Evolutionary conservation across 2,797 vertebrate species (phyloP), one percentile per base, ranked within the genome.

Genomic region (Platalea minor): DNA sequence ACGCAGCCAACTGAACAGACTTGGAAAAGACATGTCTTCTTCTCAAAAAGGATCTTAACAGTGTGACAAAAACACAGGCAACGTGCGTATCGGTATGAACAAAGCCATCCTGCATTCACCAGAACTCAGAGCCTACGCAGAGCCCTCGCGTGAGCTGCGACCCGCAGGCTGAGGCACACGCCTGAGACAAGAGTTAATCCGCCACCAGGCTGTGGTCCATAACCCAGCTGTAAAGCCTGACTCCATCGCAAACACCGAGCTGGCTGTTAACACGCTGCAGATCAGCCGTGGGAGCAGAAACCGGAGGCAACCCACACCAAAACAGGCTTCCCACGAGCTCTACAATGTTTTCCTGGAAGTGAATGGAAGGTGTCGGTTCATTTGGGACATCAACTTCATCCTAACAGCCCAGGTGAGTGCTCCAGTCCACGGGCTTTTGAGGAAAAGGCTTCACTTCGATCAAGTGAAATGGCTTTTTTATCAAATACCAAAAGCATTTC

Each of bases 21-120:
- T 18, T 15, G 48, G 59, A 39, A 51, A 43, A 69, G 26, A 70
- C 73, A 3, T 3, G 16, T 4, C 2, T 12, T 39, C 45, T 64
- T 60, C 43, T 45, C 67, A 26, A 24, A 54, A 35, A 69, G 7
- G 28, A 18, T 28, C 37, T 28, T 18, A 43, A 17, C 16, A 31
- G 28, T 1, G 21, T 24, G 25, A 23, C 61, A 88, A 51, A 24
- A 54, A 13, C 3, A 12, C n/a, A 68, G 37, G 28, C 13, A 56
- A 23, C 0, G 0, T 2, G 21, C 15, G 13, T 5, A 9, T 7
- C 1, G 2, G 33, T 31, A 18, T 4, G 31, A 80, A 43, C 31
- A 28, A 84, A 81, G 60, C 8, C 73, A 83, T 39, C 21, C 68
- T 29, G 31, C 45, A 11, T 4, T 16, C 31, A 17, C 17, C 41